A percentile compares a stretch with the other conserved stretches of the same genome.
Evolutionary conservation across 2,888 invertebrate genomes (phyloP).

Genomic region (Amphiduros pacificus): DNA sequence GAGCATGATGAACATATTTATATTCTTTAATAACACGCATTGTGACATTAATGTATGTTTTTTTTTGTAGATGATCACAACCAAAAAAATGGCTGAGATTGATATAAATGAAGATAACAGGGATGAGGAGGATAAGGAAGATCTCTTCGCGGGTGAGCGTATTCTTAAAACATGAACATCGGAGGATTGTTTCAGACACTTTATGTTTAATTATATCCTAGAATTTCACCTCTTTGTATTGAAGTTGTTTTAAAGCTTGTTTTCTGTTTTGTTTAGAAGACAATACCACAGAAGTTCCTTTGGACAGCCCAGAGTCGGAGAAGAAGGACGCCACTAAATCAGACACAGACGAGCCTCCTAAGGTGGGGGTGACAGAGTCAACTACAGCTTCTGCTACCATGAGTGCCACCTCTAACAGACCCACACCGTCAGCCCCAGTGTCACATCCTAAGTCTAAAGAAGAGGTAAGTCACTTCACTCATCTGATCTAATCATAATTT

Average conservation of each 20-base stretch:
- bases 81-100: no score
- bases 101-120: no score
- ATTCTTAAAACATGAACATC: background rate
- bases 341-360: constrained; percentile 14
- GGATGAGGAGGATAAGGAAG: constrained; percentile 35
- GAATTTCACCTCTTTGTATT: background rate
- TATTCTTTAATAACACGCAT: no score
- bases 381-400: constrained; percentile 10
- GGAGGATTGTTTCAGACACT: no score
- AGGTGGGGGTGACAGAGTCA: constrained; percentile 19
- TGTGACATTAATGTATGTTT: no score
- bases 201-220: no score
- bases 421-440: no score
- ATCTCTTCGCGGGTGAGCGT: constrained; percentile 43
- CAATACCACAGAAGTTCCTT: constrained; percentile 18
- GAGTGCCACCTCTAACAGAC: background rate
- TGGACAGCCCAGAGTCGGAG: constrained; percentile 22
- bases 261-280: constrained; percentile 7
- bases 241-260: background rate
- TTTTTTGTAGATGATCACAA: no score
- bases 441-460: background rate
- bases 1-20: no score
- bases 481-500: background rate
- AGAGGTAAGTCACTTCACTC: background rate
- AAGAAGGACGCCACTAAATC: constrained; percentile 22